Conservation (phyloP, 53 echinoderm and acorn worm genomes). For the Actinopyga echinites region DNA sequence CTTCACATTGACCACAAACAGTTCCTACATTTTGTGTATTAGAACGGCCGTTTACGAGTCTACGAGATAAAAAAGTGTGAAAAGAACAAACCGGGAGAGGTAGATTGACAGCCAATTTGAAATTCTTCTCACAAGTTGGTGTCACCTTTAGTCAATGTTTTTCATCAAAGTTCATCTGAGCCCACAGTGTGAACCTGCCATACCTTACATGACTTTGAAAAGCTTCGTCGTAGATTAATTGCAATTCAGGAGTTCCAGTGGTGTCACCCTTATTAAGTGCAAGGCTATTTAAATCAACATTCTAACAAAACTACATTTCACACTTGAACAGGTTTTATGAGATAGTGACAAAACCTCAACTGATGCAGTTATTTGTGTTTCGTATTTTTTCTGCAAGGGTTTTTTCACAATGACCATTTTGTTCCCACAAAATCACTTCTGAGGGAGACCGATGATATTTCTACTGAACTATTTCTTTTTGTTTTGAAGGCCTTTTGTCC, state of each 20-base stretch:
- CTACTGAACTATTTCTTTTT: background rate
- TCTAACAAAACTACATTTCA: constrained; percentile 33
- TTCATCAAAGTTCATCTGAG: background rate
- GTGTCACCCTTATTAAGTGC: constrained; percentile 3
- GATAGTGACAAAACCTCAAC: constrained; percentile 18
- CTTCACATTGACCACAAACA: no score
- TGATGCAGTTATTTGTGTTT: constrained; percentile 11
- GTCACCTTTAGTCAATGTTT: background rate
- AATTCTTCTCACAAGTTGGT: constrained; percentile 1
- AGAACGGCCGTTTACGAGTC: no score
- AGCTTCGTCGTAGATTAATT: constrained; percentile 23
- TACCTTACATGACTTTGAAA: constrained; percentile 1
- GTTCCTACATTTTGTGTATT: no score
- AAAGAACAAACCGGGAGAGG: background rate
- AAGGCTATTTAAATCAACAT: constrained; percentile 17
- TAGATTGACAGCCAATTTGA: constrained; percentile 31
- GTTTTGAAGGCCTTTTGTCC: constrained; percentile 12
- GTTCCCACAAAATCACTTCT: constrained; percentile 35
- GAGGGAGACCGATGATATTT: constrained; percentile 3
- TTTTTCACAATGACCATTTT: background rate
- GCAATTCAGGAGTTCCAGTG: background rate
- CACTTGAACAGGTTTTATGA: background rate
- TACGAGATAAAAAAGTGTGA: background rate
- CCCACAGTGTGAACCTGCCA: constrained; percentile 10
- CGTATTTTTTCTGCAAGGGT: background rate